Evolutionary conservation across 2,113 vertebrate species (phyloP).

Genomic region (Crotalus tigris): DNA sequence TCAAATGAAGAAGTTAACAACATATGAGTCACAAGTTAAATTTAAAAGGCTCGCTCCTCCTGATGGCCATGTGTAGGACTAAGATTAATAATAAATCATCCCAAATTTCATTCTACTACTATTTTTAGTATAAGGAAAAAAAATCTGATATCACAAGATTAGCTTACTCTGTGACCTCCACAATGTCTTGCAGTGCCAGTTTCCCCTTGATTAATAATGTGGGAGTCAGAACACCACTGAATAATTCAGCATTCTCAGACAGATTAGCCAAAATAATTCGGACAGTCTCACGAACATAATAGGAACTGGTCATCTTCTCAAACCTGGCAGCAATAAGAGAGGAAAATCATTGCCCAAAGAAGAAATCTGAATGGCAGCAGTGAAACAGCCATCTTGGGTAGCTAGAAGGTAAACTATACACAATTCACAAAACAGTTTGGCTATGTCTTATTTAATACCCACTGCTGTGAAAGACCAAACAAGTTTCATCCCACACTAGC

Average conservation of each 20-base stretch:
- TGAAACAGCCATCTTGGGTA: neutral
- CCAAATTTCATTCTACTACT: neutral
- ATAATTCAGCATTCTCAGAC: constrained; percentile 64
- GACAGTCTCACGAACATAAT: constrained; percentile 81
- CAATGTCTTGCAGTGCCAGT: constrained; percentile 70
- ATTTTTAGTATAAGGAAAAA: neutral
- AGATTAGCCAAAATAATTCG: constrained; percentile 69
- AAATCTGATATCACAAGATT: neutral
- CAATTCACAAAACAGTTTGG: neutral
- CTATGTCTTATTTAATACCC: neutral
- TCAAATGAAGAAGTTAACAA: neutral
- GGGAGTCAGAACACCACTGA: constrained; percentile 46
- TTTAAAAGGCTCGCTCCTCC: neutral
- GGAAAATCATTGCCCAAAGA: neutral
- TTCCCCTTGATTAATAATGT: constrained; percentile 47
- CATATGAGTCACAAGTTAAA: neutral
- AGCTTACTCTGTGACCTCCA: constrained; percentile 74
- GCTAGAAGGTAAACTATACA: neutral
- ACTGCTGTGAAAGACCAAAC: neutral
- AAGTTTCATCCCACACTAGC: neutral
- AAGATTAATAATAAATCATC: neutral
- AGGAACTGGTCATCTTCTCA: constrained; percentile 84
- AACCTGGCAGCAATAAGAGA: constrained; percentile 66
- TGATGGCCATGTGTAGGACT: neutral
- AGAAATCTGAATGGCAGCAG: neutral